These are phyloP conservation scores for Mus minutoides DNA, from an alignment of 2,797 vertebrate species.

Conservation along the genomic window DNA sequence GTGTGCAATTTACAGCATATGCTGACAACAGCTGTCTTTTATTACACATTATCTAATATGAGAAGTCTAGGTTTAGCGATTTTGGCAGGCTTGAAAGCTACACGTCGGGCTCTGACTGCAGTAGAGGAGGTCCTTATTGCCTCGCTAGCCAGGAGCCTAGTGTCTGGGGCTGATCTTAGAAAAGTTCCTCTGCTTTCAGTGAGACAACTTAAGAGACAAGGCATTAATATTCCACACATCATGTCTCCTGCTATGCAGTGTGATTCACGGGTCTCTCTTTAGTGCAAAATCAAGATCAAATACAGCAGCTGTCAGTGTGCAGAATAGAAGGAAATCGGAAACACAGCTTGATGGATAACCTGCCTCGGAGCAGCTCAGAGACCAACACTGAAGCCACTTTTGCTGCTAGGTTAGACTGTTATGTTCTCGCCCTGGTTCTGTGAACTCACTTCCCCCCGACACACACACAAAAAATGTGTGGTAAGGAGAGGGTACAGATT, in stretches of 20 bases:
- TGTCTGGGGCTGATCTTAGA: background rate
- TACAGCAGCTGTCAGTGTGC: conserved; percentile 1
- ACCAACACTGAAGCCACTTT: background rate
- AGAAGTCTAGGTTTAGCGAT: conserved; percentile 77
- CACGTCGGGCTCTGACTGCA: conserved; percentile 47
- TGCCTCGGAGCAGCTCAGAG: background rate
- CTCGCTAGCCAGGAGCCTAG: background rate
- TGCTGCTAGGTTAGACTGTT: conserved; percentile 7
- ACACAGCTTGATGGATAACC: background rate
- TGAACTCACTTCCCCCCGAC: background rate
- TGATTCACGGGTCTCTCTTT: conserved; percentile 28
- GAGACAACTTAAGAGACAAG: conserved; percentile 29
- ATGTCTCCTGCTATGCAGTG: background rate
- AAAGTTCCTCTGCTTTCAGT: conserved; percentile 31
- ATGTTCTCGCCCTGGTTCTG: background rate
- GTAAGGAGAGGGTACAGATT: background rate
- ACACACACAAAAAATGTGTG: background rate
- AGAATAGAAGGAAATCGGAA: background rate
- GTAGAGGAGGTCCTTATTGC: conserved; percentile 61
- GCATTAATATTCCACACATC: conserved; percentile 34
- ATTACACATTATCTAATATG: conserved; percentile 84
- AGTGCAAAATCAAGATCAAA: conserved; percentile 36
- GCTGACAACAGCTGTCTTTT: conserved; percentile 83
- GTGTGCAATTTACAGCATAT: conserved; percentile 73
- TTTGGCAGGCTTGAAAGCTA: conserved; percentile 77